Evolutionary conservation across 2,888 invertebrate species (phyloP), one percentile per base, ranked within the genome.

Genomic region (Protophormia terraenovae): DNA sequence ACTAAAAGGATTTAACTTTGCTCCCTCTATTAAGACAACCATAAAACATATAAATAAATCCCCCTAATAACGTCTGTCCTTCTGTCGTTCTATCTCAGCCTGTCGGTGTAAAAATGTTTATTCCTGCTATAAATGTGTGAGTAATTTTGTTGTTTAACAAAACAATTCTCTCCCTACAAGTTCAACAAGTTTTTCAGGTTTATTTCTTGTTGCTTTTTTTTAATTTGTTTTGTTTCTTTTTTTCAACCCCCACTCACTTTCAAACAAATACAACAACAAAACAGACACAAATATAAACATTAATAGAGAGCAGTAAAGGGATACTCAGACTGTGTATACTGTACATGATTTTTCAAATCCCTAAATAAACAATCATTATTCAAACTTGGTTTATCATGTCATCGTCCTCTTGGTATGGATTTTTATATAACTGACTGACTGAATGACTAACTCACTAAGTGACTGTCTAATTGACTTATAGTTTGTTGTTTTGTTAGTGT

Each of bases 101-200:
- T 27, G 16, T 4, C 7, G 22, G 32, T 12, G 24, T 27, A 12
- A 12, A 41, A 0, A 32, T 69, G 1, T n/a, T 53, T 53, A 41
- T 41, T 55, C 19, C 38, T 55, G 14, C 12, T 27, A 10, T 29
- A 10, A 12, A 47, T 24, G 47, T 60, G 47, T 50, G 24, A 27
- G 69, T 22, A 12, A 22, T 35, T 7, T 29, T 72, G 64, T 71
- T 60, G 53, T n/a, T 41, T 22, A 27, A 2, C 45, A 66, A 73
- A 55, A 58, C 53, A 53, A 19, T 53, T 24, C 32, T 24, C 32
- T 72, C 66, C 67, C 84, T 72, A 69, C 62, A 85, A 78, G 84
- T 67, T 85, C 84, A 85, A 85, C 84, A 85, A 85, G 84, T 85
- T 78, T 81, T 81, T 78, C 84, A 62, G 81, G 84, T 85, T 85